phyloP scores from a whole-genome alignment of 2,888 invertebrate species.

The Serripes groenlandicus region DNA sequence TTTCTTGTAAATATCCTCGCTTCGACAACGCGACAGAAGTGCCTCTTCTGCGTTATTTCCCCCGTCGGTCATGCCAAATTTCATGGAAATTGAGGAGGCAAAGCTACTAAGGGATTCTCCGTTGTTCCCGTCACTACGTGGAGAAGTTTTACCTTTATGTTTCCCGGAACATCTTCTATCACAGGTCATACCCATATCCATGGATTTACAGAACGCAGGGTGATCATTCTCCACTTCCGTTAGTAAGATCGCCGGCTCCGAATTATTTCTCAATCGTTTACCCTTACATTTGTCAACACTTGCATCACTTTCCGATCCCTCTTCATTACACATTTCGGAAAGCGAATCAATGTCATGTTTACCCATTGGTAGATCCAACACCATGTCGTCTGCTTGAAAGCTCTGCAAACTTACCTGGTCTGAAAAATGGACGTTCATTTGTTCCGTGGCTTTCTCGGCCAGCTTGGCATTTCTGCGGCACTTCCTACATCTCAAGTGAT shows the following conservation, averaged over 20 bases:
- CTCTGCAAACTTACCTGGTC: slow-evolving; percentile 74
- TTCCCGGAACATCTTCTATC: slow-evolving; percentile 3
- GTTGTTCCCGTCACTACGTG: slow-evolving; percentile 25
- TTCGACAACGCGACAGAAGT: slow-evolving; percentile 48
- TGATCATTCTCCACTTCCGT: slow-evolving; percentile 81
- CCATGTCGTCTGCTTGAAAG: slow-evolving; percentile 70
- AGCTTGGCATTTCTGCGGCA: slow-evolving; percentile 71
- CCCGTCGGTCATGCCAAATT: slow-evolving; percentile 35
- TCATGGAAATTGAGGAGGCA: slow-evolving; percentile 48
- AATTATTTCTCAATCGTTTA: slow-evolving; percentile 45
- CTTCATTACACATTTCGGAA: slow-evolving; percentile 61
- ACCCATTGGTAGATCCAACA: slow-evolving; percentile 68
- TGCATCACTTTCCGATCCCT: slow-evolving; percentile 36
- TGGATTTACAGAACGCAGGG: slow-evolving; percentile 49
- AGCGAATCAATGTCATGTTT: slow-evolving; percentile 64
- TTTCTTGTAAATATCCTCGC: slow-evolving; percentile 56
- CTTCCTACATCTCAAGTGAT: slow-evolving; percentile 69
- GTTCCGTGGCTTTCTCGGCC: slow-evolving; percentile 77
- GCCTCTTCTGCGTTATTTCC: slow-evolving; percentile 18
- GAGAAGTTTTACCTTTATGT: slow-evolving; percentile 24
- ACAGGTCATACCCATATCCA: slow-evolving; percentile 7
- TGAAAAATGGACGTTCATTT: slow-evolving; percentile 73
- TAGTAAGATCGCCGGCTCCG: slow-evolving; percentile 65
- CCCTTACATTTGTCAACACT: slow-evolving; percentile 26
- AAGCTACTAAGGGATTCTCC: slow-evolving; percentile 43